Conservation (phyloP, 1,140 invertebrate species). For the Bombus breviceps region DNA sequence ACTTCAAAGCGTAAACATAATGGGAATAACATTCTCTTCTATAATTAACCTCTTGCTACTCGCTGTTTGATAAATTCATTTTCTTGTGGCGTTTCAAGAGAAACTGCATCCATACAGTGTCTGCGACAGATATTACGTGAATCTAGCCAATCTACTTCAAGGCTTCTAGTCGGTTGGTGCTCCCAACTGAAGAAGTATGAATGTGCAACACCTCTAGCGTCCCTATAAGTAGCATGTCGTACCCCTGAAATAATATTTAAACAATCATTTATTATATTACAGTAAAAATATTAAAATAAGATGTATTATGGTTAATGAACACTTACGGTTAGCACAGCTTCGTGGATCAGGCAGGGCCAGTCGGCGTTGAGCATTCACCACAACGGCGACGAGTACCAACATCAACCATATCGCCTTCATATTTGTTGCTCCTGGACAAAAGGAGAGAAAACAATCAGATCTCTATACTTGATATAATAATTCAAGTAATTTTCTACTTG, state of each 20-base stretch:
- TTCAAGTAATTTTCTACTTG: background rate
- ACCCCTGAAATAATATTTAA: conserved; percentile 85
- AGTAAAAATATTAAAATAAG: background rate
- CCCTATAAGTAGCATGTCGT: conserved; percentile 92
- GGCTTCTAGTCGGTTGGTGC: conserved; percentile 90
- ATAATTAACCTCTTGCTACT: conserved; percentile 85
- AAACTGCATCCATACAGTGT: conserved; percentile 96
- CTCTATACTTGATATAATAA: background rate
- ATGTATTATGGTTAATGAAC: background rate
- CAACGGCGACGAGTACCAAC: conserved; percentile 85
- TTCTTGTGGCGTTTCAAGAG: conserved; percentile 94
- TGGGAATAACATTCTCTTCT: background rate
- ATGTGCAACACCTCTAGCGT: conserved; percentile 92
- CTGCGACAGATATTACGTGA: conserved; percentile 95
- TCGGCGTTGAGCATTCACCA: conserved; percentile 90
- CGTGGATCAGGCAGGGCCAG: conserved; percentile 93
- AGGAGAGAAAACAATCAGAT: background rate
- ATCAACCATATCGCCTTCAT: conserved; percentile 84
- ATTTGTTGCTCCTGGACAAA: conserved; percentile 66
- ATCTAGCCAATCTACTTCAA: conserved; percentile 96
- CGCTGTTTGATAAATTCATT: conserved; percentile 95
- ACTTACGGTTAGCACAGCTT: conserved; percentile 94
- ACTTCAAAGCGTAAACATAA: background rate
- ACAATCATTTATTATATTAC: background rate
- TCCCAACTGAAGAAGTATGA: conserved; percentile 98